These are phyloP conservation scores for Boloria euphrosyne DNA, from an alignment of 2,888 invertebrate species.

Conservation along the genomic window DNA sequence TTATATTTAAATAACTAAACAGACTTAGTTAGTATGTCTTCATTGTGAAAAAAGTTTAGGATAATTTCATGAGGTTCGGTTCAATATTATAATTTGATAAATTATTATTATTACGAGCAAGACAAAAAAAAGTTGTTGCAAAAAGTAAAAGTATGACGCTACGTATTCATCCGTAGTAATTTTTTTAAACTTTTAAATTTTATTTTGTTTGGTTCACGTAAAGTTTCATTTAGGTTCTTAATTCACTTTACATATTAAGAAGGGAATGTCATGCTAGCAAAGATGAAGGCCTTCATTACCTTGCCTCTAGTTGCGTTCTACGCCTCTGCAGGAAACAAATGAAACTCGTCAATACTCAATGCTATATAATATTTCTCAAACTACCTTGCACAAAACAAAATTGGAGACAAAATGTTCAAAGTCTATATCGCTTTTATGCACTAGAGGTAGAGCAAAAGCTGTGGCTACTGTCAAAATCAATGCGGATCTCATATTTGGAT, in stretches of 20 bases:
- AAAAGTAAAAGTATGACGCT: not conserved
- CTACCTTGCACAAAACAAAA: constrained; percentile 40
- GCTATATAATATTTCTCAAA: constrained; percentile 35
- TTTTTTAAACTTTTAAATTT: not conserved
- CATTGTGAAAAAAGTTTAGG: not conserved
- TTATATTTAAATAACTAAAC: not conserved
- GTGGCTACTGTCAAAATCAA: constrained; percentile 37
- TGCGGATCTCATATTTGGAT: constrained; percentile 35
- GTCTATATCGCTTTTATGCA: constrained; percentile 40
- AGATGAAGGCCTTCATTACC: constrained; percentile 38
- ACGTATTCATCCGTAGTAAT: not conserved
- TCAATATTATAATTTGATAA: not conserved
- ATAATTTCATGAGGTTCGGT: constrained; percentile 3
- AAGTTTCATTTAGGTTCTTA: constrained; percentile 16
- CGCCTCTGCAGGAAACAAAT: constrained; percentile 41
- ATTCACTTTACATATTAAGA: constrained; percentile 21
- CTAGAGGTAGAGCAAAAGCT: constrained; percentile 40
- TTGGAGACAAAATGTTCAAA: constrained; percentile 35
- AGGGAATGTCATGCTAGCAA: constrained; percentile 36
- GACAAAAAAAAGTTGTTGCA: not conserved
- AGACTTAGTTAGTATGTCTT: not conserved
- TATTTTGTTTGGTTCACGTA: constrained; percentile 7
- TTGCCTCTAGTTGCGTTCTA: constrained; percentile 40
- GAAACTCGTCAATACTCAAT: constrained; percentile 39
- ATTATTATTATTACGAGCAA: not conserved